phyloP scores from a whole-genome alignment of 2,888 invertebrate genomes.

The Choristoneura rosaceana region DNA sequence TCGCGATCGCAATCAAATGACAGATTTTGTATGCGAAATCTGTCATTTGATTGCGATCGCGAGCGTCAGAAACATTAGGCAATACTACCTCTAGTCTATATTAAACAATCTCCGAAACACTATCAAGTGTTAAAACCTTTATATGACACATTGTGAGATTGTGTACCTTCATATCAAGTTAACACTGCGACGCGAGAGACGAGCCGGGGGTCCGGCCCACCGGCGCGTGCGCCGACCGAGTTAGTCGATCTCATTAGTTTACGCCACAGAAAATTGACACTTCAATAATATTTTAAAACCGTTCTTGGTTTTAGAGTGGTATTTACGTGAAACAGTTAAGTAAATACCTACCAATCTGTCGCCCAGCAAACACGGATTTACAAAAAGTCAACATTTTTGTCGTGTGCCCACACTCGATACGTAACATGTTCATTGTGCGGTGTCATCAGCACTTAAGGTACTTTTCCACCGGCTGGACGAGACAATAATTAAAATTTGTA shows the following conservation, averaged over 20 bases:
- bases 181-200: constrained; percentile 29
- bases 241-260: constrained; percentile 64
- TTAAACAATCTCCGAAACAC: neutral
- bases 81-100: neutral
- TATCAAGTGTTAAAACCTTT: constrained; percentile 23
- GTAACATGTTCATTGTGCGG: constrained; percentile 27
- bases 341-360: constrained; percentile 67
- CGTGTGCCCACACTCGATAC: constrained; percentile 49
- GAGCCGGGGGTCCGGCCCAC: constrained; percentile 53
- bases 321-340: constrained; percentile 66
- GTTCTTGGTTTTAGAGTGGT: constrained; percentile 69
- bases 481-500: too few species aligned
- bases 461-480: too few species aligned
- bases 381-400: constrained; percentile 57
- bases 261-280: constrained; percentile 67
- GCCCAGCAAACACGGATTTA: constrained; percentile 64
- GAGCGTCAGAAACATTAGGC: too few species aligned
- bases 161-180: constrained; percentile 26
- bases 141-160: constrained; percentile 9
- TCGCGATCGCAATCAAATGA: too few species aligned
- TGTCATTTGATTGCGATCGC: too few species aligned
- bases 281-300: constrained; percentile 70
- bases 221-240: constrained; percentile 46
- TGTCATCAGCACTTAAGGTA: constrained; percentile 23
- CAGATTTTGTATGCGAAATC: too few species aligned